A percentile compares a stretch with the other conserved stretches of the same genome.
These are phyloP conservation scores for Brachirus orientalis DNA, from an alignment of 2,113 vertebrate species.

Conservation along the genomic window DNA sequence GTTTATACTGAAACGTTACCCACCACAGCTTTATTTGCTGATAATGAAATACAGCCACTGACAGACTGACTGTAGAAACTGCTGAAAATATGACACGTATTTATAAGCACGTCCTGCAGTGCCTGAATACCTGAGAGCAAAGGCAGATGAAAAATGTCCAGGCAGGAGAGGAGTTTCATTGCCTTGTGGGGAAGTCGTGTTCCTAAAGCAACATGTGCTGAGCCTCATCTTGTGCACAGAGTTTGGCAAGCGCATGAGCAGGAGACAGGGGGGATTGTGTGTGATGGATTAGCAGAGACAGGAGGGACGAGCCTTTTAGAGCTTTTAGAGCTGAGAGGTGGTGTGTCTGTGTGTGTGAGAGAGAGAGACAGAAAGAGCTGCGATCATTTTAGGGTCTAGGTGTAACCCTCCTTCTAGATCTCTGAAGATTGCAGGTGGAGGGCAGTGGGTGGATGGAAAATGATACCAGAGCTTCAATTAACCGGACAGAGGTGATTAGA, in stretches of 20 bases:
- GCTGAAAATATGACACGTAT: not conserved
- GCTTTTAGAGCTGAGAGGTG: not conserved
- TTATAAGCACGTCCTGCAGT: not conserved
- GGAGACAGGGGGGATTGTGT: slow-evolving; percentile 3
- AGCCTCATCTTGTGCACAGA: slow-evolving; percentile 13
- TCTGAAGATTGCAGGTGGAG: not conserved
- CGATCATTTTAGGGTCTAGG: slow-evolving; percentile 8
- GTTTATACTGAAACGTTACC: too few relatives aligned
- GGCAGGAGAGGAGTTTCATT: slow-evolving; percentile 28
- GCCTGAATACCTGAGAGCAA: slow-evolving; percentile 41
- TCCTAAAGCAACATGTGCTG: slow-evolving; percentile 40
- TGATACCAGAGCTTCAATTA: not conserved
- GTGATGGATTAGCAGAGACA: slow-evolving; percentile 43
- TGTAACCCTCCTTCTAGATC: slow-evolving; percentile 4
- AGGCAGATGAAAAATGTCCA: slow-evolving; percentile 53
- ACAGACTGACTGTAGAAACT: too few relatives aligned
- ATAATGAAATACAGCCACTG: not conserved
- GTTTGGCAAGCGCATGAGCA: slow-evolving; percentile 11
- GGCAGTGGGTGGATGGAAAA: slow-evolving; percentile 1
- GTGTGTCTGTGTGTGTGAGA: not conserved
- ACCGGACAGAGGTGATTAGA: slow-evolving; percentile 5
- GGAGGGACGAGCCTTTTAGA: slow-evolving; percentile 15
- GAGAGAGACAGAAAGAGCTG: not conserved
- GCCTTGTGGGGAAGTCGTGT: slow-evolving; percentile 63
- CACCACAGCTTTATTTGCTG: too few relatives aligned